These are phyloP conservation scores for Mimachlamys varia DNA, from an alignment of 2,888 invertebrate genomes.

Conservation along the genomic window DNA sequence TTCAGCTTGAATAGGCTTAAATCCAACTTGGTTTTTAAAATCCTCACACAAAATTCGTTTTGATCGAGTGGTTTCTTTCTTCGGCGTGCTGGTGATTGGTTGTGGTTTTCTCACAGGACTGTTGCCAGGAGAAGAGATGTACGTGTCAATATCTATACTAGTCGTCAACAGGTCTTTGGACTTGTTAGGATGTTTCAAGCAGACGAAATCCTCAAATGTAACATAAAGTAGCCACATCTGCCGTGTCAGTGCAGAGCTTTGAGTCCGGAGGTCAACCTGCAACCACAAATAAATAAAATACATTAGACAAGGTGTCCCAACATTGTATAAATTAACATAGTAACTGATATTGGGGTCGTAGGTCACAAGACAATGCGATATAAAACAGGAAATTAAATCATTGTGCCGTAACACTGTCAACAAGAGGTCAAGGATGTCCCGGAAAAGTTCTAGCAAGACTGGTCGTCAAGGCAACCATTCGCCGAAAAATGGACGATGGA, in stretches of 20 bases:
- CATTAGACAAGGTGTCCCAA: neutral
- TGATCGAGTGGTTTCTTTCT: constrained; percentile 17
- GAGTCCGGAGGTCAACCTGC: constrained; percentile 51
- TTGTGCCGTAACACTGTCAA: constrained; percentile 31
- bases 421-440: neutral
- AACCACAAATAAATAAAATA: constrained; percentile 38
- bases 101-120: neutral
- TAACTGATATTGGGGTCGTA: neutral
- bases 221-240: constrained; percentile 60
- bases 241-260: constrained; percentile 50
- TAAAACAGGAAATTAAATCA: neutral
- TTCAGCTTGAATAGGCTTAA: constrained; percentile 32
- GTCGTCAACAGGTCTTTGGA: constrained; percentile 49
- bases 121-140: neutral
- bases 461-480: neutral
- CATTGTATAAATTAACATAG: neutral
- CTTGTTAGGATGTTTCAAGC: constrained; percentile 51
- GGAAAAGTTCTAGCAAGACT: neutral
- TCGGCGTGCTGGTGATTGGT: neutral
- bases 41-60: constrained; percentile 10
- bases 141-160: constrained; percentile 48
- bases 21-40: constrained; percentile 31
- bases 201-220: constrained; percentile 60
- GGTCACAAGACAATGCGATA: constrained; percentile 16
- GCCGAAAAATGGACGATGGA: neutral